Evolutionary conservation across 1,140 invertebrate genomes (phyloP), one percentile per base, ranked within the genome.

Genomic region (Leucophenga varia): DNA sequence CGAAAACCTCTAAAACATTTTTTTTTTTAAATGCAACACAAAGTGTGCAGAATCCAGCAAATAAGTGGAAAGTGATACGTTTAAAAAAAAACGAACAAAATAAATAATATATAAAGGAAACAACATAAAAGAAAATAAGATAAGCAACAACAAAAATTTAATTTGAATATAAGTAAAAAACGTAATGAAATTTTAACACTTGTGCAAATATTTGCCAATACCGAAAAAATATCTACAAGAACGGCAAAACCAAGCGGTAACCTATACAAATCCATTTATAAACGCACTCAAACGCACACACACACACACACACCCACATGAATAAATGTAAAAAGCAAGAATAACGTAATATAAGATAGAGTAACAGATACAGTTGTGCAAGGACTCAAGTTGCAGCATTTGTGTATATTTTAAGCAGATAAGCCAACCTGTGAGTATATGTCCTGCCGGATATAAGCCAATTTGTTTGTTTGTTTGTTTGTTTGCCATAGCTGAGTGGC

Each of bases 101-200:
- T 20, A 38, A 20, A 12, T 38, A 20, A 38, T 38, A 17, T 20
- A 38, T 38, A 38, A 20, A 12, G 19, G 3, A 38, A 38, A 19
- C 36, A 38, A 38, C 14, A 38, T 38, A 31, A 32, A 43, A 25
- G n/a, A 17, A 32, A 43, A 32, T 1, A 34, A 46, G 41, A 48
- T 40, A 55, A 53, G 47, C 46, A 54, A 52, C 44, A 55, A 52
- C 58, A 67, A 58, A 71, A 71, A 71, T 63, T 65, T 71, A 67
- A 71, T 71, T 71, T 71, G 71, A 71, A 71, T 71, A 71, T 68
- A 71, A 64, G 67, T 64, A 71, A 49, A 61, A 61, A 53, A 57
- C 58, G 63, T 71, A 71, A 71, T 71, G 67, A 71, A 71, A 71
- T 71, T 71, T 71, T 71, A 67, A 68, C 67, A 71, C 67, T 71